These are phyloP conservation scores for Callipepla squamata DNA, from an alignment of 2,113 vertebrate species.

Conservation along the genomic window DNA sequence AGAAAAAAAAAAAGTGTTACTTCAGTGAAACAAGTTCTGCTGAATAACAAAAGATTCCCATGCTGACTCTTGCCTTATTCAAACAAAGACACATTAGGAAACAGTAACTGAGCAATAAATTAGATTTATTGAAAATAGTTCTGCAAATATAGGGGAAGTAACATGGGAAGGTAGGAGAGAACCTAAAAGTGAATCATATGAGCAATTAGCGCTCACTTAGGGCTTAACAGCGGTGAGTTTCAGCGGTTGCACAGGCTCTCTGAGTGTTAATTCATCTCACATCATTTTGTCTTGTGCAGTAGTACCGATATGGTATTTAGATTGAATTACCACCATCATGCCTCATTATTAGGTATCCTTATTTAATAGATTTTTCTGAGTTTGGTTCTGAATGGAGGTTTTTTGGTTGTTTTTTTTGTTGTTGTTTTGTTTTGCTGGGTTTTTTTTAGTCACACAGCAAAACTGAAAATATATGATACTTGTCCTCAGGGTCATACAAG, in stretches of 20 bases:
- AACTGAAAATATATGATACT: constrained; percentile 20
- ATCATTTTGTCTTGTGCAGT: neutral
- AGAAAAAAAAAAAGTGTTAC: neutral
- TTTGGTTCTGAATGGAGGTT: neutral
- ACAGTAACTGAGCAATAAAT: neutral
- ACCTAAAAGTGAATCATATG: constrained; percentile 46
- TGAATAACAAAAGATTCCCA: constrained; percentile 31
- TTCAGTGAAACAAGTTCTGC: constrained; percentile 16
- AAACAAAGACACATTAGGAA: constrained; percentile 53
- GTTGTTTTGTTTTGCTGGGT: neutral
- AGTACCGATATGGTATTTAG: constrained; percentile 22
- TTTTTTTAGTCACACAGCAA: constrained; percentile 28
- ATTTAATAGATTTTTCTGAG: neutral
- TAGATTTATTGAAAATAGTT: constrained; percentile 48
- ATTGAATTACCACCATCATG: constrained; percentile 6
- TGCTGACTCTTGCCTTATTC: constrained; percentile 41
- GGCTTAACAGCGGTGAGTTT: neutral
- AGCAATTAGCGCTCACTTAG: constrained; percentile 60
- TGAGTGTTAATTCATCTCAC: constrained; percentile 8
- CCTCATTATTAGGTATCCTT: constrained; percentile 15
- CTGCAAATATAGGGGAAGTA: constrained; percentile 35
- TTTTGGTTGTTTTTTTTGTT: neutral
- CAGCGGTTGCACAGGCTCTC: neutral
- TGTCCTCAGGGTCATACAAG: constrained; percentile 31
- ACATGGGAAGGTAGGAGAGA: constrained; percentile 20